Base-by-base conservation (phyloP, 2,797 vertebrate genomes). In the Eulemur albifrons region DNA sequence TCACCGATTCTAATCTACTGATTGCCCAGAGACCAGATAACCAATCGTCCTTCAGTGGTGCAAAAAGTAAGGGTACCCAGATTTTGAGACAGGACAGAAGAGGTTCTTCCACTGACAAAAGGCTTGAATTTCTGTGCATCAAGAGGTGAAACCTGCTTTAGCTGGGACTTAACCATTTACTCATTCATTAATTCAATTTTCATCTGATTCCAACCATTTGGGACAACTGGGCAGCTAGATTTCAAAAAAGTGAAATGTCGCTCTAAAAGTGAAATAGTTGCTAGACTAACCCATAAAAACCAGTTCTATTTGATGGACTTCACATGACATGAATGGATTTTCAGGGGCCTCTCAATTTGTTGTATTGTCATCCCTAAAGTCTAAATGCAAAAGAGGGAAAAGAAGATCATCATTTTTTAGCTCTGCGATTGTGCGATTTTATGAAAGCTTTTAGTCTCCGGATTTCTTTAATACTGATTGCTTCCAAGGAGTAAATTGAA, bases 381-480 rank as follows among this genome's bases (percentile, higher is more conserved):
- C 48, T 72, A 94, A 79, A 84, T 35, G 32, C 12, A 38, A 2
- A 79, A 2, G 1, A 21, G n/a, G 2, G 0, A 30, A n/a, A 63
- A 43, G 25, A 69, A n/a, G 20, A 61, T 57, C 1, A 93, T 11
- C 7, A 23, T 63, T 77, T 93, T 90, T 86, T 45, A 83, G 63
- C 59, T 72, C 73, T 63, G 86, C 61, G 40, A 59, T n/a, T 32
- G 5, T 80, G 88, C 50, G 30, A 69, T 83, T 81, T 79, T 77
- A 79, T 93, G 75, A 14, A 67, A 77, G 38, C 65, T 61, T 95
- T 70, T 54, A 96, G 59, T 80, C 54, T 18, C 35, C 11, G 25
- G 30, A 57, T 85, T 95, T 94, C 21, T 76, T 85, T 50, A 45
- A 77, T 69, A 30, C 20, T 76, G 61, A 86, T 89, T 94, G 83